Evolutionary conservation across 1,140 invertebrate genomes (phyloP).

Genomic region (Helicoverpa zea): DNA sequence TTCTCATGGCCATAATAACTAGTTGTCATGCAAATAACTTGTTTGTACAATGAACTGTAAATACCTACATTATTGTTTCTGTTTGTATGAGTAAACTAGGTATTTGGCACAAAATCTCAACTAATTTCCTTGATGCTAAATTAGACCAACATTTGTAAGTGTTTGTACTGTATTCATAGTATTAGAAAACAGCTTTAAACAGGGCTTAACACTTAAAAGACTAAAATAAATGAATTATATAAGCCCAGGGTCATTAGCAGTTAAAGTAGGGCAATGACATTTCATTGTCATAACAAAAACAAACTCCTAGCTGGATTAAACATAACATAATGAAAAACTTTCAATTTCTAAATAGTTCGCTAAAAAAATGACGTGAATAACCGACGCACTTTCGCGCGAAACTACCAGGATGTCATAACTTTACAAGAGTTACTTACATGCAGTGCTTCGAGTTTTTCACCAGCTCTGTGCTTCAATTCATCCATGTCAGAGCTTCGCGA

Average conservation of each 20-base stretch:
- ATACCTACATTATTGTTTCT: too few relatives aligned
- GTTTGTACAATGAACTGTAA: too few relatives aligned
- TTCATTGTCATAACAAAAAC: constrained; percentile 55
- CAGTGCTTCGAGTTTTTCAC: constrained; percentile 78
- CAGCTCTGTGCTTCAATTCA: constrained; percentile 77
- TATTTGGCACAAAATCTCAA: too few relatives aligned
- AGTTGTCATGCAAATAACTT: too few relatives aligned
- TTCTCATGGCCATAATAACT: too few relatives aligned
- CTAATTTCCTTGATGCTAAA: too few relatives aligned
- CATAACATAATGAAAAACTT: constrained; percentile 27
- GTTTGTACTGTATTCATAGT: too few relatives aligned
- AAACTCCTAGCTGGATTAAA: constrained; percentile 37
- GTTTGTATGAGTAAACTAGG: too few relatives aligned
- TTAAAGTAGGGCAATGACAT: constrained; percentile 59
- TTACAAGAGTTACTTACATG: constrained; percentile 72
- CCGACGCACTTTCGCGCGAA: constrained; percentile 55
- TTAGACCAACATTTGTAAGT: too few relatives aligned
- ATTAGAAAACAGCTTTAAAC: too few relatives aligned
- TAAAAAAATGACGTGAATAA: constrained; percentile 52
- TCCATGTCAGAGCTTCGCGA: constrained; percentile 73
- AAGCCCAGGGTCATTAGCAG: constrained; percentile 69
- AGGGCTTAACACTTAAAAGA: not conserved
- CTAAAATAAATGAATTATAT: constrained; percentile 64
- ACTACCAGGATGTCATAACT: constrained; percentile 59
- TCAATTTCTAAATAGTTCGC: constrained; percentile 31